Base-by-base conservation (phyloP, 2,888 invertebrate species). In the Pristionchus entomophagus region DNA sequence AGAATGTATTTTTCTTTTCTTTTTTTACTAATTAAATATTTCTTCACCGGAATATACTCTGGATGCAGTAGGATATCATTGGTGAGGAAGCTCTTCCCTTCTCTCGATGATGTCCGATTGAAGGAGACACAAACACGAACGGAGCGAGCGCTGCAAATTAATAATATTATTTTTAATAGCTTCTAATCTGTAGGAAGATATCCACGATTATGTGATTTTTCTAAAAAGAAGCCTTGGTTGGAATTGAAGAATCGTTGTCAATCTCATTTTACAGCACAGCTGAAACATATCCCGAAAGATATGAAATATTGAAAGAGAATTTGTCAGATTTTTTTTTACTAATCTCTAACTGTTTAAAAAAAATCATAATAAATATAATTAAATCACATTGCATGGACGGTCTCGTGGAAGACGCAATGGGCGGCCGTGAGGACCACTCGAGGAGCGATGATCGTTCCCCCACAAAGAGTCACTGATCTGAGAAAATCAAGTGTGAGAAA, bases 391-490 rank as follows among this genome's bases (percentile, higher is more conserved):
- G 41, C 49, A 49, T 62, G 83, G 17, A 45, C 17, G 26, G 19
- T n/a, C 38, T 84, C 84, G 29, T 84, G 32, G 73, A 38, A 84
- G 14, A 84, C 84, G 53, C 84, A 84, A n/a, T 84, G 84, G 17
- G 84, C 84, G 38, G 84, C 84, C 26, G 84, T 84, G 73, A 84
- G 69, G 41, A 84, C 32, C 41, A 84, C 73, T 3, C 84, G 69
- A 35, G 84, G 84, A 26, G 84, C 84, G 35, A 84, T 69, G 51
- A 84, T 69, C 41, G 84, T 84, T 2, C 84, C 84, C 8, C 84
- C 84, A 45, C 84, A 84, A 10, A 84, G 84, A 35, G 83, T 62
- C 0, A 83, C 83, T 17, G 78, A 51, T 78, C 81, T 73, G 41
- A 22, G 26, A 3, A 12, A 22, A 17, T 22, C 22, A 8, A 56